Evolutionary conservation across 2,888 invertebrate species (phyloP), one percentile per base, ranked within the genome.

Genomic region (Opisthograptis luteolata): DNA sequence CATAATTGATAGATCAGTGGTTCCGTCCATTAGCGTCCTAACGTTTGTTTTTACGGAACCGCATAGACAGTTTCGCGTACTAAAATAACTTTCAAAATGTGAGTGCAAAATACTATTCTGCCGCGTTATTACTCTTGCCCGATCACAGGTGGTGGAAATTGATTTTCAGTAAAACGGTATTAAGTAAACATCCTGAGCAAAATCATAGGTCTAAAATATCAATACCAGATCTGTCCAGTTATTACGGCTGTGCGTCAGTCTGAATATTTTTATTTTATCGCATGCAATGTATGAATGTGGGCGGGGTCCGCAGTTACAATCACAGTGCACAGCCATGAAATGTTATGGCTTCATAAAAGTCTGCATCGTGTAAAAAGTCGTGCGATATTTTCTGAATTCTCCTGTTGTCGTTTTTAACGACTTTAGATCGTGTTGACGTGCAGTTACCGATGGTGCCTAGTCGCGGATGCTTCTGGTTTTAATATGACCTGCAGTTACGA

Each of bases 401-500:
- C 43, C 34, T 32, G 14, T 36, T 49, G 24, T 50, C 25, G 31
- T 47, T 46, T n/a, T 45, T 41, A 45, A 41, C 32, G 47, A 48
- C 32, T 37, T 24, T 31, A 27, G 32, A 17, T 42, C 25, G 31
- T 25, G 13, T 25, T 4, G 12, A 36, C 6, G 15, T 39, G 10
- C 12, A 27, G 32, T 40, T 43, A 24, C 15, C 24, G 37, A 14
- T 24, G 20, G 31, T 12, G 31, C 30, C 10, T 30, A 35, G 35
- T 46, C 27, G 40, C 39, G 19, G 40, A 32, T n/a, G n/a, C 40
- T 52, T 44, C 45, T 36, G 30, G 39, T 48, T 54, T 48, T 51
- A 60, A 60, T 58, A 79, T 79, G 69, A 79, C 75, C 73, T 75
- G 75, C 72, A 77, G 80, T 78, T 70, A 78, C 81, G 80, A 84